Evolutionary conservation across 1,140 invertebrate genomes (phyloP), one percentile per base, ranked within the genome.

Genomic region (Drosophila bocqueti): DNA sequence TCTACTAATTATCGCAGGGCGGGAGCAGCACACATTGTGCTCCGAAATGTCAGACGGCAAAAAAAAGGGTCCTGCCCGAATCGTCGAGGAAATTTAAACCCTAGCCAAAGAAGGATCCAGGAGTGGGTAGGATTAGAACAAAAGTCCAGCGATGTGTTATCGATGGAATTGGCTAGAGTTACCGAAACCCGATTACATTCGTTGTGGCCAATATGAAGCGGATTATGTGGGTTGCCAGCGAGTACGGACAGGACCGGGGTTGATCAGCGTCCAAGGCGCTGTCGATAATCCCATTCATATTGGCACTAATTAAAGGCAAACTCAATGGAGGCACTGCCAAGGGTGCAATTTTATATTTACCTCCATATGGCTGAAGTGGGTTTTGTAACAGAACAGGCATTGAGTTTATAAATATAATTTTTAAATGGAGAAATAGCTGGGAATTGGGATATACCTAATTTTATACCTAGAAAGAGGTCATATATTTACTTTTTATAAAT

Each of bases 1-100:
- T 84, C 84, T 74, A 81, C 84, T 87, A 87, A 87, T 87, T 87
- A 89, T 81, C 77, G 49, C 61, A 47, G 80, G 83, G 83, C 83
- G 83, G 54, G 54, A 83, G 83, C 42, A 24, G 34, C 79, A 83
- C 52, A 64, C 52, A 38, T 18, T 66, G 38, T 66, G 43, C 38
- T 67, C 49, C 54, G 34, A 66, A 76, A 73, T 81, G 79, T 72
- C 66, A 57, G 36, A 9, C 45, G 29, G 54, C 11, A 42, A 77
- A 77, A 18, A 50, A 85, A 77, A 77, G 60, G 64, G 72, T 65
- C 50, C 36, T 42, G 49, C 31, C 31, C 31, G 31, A 34, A 11
- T 34, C 31, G 38, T 24, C 18, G 61, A 45, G 65, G 58, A 55
- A 68, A 74, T 65, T 75, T 67, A 76, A 67, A 79, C 77, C 64